A percentile compares a stretch with the other conserved stretches of the same genome.
phyloP scores from a whole-genome alignment of 1,140 invertebrate genomes.

The Drosophila murphyi region DNA sequence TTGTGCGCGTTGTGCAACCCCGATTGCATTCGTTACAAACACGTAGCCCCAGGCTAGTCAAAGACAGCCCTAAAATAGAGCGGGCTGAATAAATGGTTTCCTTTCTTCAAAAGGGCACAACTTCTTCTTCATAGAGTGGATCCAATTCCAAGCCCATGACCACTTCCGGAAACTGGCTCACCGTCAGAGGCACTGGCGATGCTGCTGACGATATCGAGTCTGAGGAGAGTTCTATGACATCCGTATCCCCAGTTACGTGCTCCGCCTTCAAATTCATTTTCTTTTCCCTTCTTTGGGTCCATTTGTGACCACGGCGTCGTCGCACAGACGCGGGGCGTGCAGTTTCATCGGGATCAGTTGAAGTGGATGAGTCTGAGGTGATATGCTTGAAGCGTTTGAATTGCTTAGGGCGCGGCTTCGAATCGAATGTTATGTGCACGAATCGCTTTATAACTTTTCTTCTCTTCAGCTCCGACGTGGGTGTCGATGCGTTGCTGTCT shows the following conservation, averaged over 20 bases:
- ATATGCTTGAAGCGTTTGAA: conserved; percentile 47
- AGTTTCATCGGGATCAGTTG: conserved; percentile 59
- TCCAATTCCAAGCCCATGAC: conserved; percentile 48
- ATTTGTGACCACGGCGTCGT: conserved; percentile 7
- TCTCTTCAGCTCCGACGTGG: conserved; percentile 13
- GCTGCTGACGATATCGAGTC: conserved; percentile 53
- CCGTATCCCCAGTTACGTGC: conserved; percentile 46
- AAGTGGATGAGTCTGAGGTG: conserved; percentile 63
- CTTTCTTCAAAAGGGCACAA: conserved; percentile 57
- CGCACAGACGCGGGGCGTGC: background rate
- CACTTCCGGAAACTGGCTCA: conserved; percentile 22
- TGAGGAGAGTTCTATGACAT: conserved; percentile 71
- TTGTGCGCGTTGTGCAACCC: conserved; percentile 48
- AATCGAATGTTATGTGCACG: conserved; percentile 66
- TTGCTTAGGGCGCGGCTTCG: conserved; percentile 8
- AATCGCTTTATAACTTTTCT: conserved; percentile 30
- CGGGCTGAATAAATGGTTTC: background rate
- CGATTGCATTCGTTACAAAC: conserved; percentile 67
- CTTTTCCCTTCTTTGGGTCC: conserved; percentile 2
- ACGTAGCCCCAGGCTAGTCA: conserved; percentile 55
- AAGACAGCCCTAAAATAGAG: background rate
- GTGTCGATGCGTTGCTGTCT: conserved; percentile 46
- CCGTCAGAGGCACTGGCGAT: conserved; percentile 15
- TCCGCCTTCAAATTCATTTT: background rate
- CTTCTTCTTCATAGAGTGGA: conserved; percentile 71